Base-by-base conservation (phyloP, 2,888 invertebrate genomes). In the Perizoma affinitatum region DNA sequence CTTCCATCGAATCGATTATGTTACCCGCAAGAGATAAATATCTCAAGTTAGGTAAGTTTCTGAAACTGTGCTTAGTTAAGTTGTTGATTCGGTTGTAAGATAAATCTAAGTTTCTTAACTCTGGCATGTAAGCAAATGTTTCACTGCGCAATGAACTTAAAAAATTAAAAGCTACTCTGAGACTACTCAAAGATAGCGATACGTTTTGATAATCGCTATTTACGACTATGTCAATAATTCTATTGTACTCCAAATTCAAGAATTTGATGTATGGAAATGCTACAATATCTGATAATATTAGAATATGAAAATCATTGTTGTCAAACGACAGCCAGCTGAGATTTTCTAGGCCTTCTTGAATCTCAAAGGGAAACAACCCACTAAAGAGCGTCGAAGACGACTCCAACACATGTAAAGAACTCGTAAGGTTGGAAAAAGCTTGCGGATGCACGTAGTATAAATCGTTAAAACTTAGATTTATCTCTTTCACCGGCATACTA, bases 381-480 rank as follows among this genome's bases (percentile, higher is more conserved):
- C 96, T 95, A 71, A 96, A 96, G 49, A 97, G 95, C 33, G 97
- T 96, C 75, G 97, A 97, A 65, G 97, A 97, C 54, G 97, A 93
- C 84, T 98, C 98, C 43, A 98, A 88, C 65, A 96, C 96, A 83
- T 96, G 96, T 54, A 98, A 88, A 33, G 95, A 95, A 54, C 94
- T 94, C 41, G 96, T 95, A 61, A 97, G 93, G 73, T 96, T 96
- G 61, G 94, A 93, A 81, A 98, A 97, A 11, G 97, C 96, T 78
- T 96, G 94, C 35, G 95, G 94, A 79, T 97, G 96, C 70, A 98
- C 94, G 76, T 96, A 95, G 73, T 95, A 95, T 67, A 98, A 94
- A 77, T 96, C 96, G 86, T 98, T 98, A 87, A 98, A 97, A 80
- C 98, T 98, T 69, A 98, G 90, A 87, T 97, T 97, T 68, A 98